Evolutionary conservation across 2,888 invertebrate species (phyloP).

Genomic region (Drosophila mimetica): DNA sequence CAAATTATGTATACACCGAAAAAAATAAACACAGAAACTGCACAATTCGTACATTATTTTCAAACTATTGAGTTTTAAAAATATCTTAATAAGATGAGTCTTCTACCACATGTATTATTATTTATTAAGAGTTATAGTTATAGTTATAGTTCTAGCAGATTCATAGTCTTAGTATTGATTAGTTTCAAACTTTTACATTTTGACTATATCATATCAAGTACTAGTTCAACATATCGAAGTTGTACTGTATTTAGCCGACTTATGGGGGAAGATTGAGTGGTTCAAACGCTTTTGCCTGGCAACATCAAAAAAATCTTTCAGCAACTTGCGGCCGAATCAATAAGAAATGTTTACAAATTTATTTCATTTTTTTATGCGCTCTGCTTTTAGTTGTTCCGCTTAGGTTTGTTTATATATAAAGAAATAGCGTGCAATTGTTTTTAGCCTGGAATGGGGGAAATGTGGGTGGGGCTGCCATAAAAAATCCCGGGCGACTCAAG

Average conservation of each 20-base stretch:
- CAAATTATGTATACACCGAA: too few relatives aligned
- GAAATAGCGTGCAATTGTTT: constrained; percentile 44
- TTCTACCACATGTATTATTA: too few relatives aligned
- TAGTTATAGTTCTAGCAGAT: too few relatives aligned
- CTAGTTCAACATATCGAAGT: not conserved
- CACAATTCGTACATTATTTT: too few relatives aligned
- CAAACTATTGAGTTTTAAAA: too few relatives aligned
- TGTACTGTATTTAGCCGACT: not conserved
- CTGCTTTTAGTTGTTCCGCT: constrained; percentile 2
- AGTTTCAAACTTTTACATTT: too few relatives aligned
- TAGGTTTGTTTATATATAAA: constrained; percentile 18
- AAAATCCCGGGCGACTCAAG: constrained; percentile 31
- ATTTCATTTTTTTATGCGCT: constrained; percentile 20
- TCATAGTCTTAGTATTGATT: too few relatives aligned
- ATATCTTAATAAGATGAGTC: too few relatives aligned
- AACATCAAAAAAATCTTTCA: constrained; percentile 31
- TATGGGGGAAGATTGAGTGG: not conserved
- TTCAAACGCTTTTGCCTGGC: constrained; percentile 25
- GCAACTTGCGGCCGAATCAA: constrained; percentile 30
- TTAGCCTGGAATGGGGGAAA: constrained; percentile 1
- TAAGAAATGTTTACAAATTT: constrained; percentile 36
- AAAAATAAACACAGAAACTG: too few relatives aligned
- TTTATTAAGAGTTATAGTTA: too few relatives aligned
- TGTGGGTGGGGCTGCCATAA: constrained; percentile 11
- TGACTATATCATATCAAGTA: too few relatives aligned